Conservation (phyloP, 2,888 invertebrate genomes). For the Cerceris rybyensis region DNA sequence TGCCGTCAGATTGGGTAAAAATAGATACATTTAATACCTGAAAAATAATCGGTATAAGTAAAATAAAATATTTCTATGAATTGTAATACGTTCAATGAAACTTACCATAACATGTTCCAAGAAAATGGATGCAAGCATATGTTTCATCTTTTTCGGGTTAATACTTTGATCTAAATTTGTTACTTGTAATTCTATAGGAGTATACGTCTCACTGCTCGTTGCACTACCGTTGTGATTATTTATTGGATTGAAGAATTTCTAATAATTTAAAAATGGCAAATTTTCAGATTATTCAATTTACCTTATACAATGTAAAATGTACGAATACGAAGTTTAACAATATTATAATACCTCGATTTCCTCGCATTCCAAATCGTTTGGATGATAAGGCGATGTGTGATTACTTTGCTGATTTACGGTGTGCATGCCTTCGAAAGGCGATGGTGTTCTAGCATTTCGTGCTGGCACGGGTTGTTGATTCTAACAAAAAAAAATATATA, state of each 20-base stretch:
- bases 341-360: slow-evolving; percentile 76
- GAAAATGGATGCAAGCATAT: slow-evolving; percentile 85
- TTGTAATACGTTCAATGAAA: not conserved
- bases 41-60: slow-evolving; percentile 42
- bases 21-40: slow-evolving; percentile 86
- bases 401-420: slow-evolving; percentile 66
- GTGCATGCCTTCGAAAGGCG: slow-evolving; percentile 76
- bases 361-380: slow-evolving; percentile 76
- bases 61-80: not conserved
- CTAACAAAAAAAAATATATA: slow-evolving; percentile 39
- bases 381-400: slow-evolving; percentile 73
- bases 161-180: slow-evolving; percentile 89
- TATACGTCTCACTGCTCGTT: slow-evolving; percentile 68
- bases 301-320: slow-evolving; percentile 69
- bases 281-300: no score
- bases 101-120: slow-evolving; percentile 86
- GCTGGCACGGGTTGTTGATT: slow-evolving; percentile 64
- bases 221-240: slow-evolving; percentile 70
- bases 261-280: slow-evolving; percentile 20
- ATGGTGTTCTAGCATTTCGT: slow-evolving; percentile 77
- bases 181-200: slow-evolving; percentile 85
- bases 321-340: slow-evolving; percentile 13
- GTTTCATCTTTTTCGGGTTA: slow-evolving; percentile 86
- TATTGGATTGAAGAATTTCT: slow-evolving; percentile 81
- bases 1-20: slow-evolving; percentile 86